Evolutionary conservation across 2,888 invertebrate genomes (phyloP), one percentile per base, ranked within the genome.

Genomic region (Galerucella nymphaeae): DNA sequence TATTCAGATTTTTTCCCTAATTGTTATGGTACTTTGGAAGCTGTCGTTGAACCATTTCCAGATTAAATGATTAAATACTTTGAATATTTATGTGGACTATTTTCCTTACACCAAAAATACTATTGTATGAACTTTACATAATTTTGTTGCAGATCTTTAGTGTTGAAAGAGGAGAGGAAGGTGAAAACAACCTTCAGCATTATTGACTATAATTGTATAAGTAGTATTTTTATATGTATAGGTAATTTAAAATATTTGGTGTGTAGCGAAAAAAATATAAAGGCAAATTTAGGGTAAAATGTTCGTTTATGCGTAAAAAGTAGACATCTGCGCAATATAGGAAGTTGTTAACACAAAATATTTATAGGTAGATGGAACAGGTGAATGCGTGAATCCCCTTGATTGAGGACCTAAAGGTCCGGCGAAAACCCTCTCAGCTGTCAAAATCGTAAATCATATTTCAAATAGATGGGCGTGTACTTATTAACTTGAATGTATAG

Each of bases 381-480:
- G 84, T 84, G 84, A 80, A 83, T 78, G 79, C 74, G 78, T 73
- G 74, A 64, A 70, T 63, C 55, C 70, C 80, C 80, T 81, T 80
- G 81, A 80, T 78, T 77, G 72, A 74, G 76, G 81, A 80, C 50
- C 42, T 4, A 53, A 55, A 62, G 16, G 68, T 61, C 62, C 70
- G 78, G 78, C 80, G 78, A 74, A 79, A 76, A 77, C 80, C 81
- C 81, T 80, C 81, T 81, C 82, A 82, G 81, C 82, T 82, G 82
- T 80, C 78, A 67, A 78, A 80, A 76, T 76, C 84, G 82, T 85
- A 85, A 85, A 85, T 85, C 85, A 85, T 83, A 84, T 83, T 84
- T 81, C 83, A 84, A 85, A 85, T 85, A 83, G 84, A 83, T 84
- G 84, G 85, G 85, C 85, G 85, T 84, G 79, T 79, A 83, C 83